Evolutionary conservation across 1,140 invertebrate species (phyloP).

Genomic region (Drosophila tsacasi): DNA sequence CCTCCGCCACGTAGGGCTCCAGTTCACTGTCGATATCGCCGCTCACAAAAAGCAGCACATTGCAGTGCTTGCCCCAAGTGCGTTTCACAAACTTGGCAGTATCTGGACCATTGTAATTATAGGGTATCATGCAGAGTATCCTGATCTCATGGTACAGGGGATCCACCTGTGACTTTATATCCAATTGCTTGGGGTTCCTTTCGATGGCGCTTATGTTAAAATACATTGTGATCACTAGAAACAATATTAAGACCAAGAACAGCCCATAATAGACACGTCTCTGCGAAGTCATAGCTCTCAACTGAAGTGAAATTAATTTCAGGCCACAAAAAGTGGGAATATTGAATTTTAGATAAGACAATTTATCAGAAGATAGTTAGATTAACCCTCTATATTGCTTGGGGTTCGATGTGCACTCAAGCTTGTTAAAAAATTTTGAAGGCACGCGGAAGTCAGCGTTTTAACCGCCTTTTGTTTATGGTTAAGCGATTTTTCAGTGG

Average conservation of each 20-base stretch:
- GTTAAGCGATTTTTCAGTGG: slow-evolving; percentile 5
- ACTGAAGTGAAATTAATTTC: slow-evolving; percentile 13
- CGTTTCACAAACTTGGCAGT: slow-evolving; percentile 48
- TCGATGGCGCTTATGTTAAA: slow-evolving; percentile 3
- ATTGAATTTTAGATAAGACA: slow-evolving; percentile 31
- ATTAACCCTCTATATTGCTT: slow-evolving; percentile 8
- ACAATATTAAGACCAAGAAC: slow-evolving; percentile 23
- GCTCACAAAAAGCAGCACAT: slow-evolving; percentile 48
- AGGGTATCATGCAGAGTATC: slow-evolving; percentile 53
- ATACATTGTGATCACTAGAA: slow-evolving; percentile 14
- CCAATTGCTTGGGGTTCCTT: too few relatives aligned
- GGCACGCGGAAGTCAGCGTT: slow-evolving; percentile 11
- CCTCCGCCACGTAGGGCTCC: slow-evolving; percentile 43
- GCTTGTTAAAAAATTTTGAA: background rate
- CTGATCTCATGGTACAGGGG: slow-evolving; percentile 26
- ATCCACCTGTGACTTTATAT: background rate
- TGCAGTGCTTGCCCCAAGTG: slow-evolving; percentile 52
- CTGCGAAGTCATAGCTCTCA: slow-evolving; percentile 30
- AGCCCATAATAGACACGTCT: slow-evolving; percentile 33
- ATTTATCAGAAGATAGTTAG: slow-evolving; percentile 7
- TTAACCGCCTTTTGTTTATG: slow-evolving; percentile 12
- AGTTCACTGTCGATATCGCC: slow-evolving; percentile 36
- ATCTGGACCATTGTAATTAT: slow-evolving; percentile 15
- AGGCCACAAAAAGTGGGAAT: background rate
- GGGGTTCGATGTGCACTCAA: slow-evolving; percentile 17